Conservation (phyloP, 2,113 vertebrate species). For the Psettodes erumei region DNA sequence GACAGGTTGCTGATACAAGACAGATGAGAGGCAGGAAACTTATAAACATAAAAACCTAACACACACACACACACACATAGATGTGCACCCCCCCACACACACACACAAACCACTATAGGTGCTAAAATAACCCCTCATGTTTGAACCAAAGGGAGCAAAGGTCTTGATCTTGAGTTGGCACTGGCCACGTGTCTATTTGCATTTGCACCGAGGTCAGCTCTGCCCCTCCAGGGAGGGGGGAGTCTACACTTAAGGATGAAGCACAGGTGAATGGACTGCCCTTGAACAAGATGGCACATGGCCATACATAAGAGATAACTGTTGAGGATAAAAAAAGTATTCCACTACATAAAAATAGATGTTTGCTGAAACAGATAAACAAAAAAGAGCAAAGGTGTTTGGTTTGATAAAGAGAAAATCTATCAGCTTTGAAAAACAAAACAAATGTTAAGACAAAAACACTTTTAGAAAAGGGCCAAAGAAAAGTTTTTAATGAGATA, state of each 20-base stretch:
- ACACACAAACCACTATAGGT: conserved; percentile 34
- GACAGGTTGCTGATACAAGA: conserved; percentile 60
- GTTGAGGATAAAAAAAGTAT: conserved; percentile 21
- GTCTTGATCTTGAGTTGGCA: conserved; percentile 65
- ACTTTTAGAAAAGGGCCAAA: conserved; percentile 3
- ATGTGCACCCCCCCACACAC: too few species aligned
- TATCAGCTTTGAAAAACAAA: conserved; percentile 13
- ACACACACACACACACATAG: too few species aligned
- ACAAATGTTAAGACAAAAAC: conserved; percentile 4
- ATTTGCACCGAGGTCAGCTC: conserved; percentile 75
- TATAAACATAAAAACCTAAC: conserved; percentile 36
- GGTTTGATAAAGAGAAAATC: conserved; percentile 57
- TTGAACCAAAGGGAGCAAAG: conserved; percentile 65
- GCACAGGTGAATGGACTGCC: conserved; percentile 60
- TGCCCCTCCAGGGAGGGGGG: conserved; percentile 43
- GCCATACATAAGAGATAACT: conserved; percentile 51
- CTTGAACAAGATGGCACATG: conserved; percentile 60
- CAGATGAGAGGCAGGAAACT: conserved; percentile 47
- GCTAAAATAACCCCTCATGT: conserved; percentile 64
- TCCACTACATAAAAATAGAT: conserved; percentile 16
- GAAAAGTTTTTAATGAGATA: conserved; percentile 15
- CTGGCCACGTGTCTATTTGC: conserved; percentile 69
- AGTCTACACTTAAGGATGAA: conserved; percentile 55
- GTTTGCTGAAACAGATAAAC: conserved; percentile 49
- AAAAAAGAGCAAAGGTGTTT: conserved; percentile 18